phyloP scores from a whole-genome alignment of 1,140 invertebrate species.

The Cotesia vestalis region DNA sequence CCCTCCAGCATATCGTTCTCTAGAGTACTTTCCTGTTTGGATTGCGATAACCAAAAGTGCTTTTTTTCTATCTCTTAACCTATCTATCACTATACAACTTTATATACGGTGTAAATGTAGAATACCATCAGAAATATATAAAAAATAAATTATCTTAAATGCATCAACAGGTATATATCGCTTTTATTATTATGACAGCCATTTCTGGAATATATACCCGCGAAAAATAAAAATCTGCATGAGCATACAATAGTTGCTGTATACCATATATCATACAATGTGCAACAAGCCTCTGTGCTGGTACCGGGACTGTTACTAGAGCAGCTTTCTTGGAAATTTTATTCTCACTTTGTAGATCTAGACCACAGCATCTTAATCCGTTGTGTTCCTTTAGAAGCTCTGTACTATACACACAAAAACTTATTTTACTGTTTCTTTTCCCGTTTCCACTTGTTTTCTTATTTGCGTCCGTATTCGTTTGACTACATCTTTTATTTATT shows the following conservation, averaged over 20 bases:
- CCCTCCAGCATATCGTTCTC: constrained; percentile 20
- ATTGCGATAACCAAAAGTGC: constrained; percentile 14
- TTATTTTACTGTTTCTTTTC: constrained; percentile 19
- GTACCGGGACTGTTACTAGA: no score
- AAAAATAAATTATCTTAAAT: constrained; percentile 2
- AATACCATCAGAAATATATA: not conserved
- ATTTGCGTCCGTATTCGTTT: not conserved
- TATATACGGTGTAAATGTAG: no score
- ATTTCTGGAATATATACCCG: no score
- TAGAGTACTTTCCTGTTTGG: constrained; percentile 13
- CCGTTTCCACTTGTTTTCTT: constrained; percentile 25
- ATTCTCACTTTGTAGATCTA: not conserved
- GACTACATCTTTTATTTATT: not conserved
- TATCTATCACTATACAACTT: no score
- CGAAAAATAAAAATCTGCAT: no score
- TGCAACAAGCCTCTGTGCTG: no score
- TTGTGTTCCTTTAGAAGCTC: no score
- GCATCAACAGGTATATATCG: not conserved
- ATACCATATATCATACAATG: no score
- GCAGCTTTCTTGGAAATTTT: constrained; percentile 2
- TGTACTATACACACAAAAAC: not conserved
- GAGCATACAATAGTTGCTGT: no score
- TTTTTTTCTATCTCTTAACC: not conserved
- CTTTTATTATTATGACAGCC: no score
- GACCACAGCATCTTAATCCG: constrained; percentile 23